Base-by-base conservation (phyloP, 2,113 vertebrate species). In the Grammomys dolichurus region DNA sequence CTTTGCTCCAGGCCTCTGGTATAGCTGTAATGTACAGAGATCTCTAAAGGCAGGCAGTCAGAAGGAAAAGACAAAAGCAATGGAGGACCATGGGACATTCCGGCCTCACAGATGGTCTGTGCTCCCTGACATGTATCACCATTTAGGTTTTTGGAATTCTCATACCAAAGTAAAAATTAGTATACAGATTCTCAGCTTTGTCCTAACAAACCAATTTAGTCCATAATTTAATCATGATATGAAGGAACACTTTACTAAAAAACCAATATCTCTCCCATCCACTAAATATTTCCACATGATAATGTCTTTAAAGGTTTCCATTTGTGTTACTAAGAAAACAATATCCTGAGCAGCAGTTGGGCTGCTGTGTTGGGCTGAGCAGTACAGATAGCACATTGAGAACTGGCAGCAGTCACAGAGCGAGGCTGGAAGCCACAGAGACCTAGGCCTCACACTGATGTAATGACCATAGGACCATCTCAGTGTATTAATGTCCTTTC, bases 1-100 rank as follows among this genome's bases (percentile, higher is more conserved):
- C 97, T 98, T 97, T 97, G 97, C 97, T 97, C 96, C 97, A 97
- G 95, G 94, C 96, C 97, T 97, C 97, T 97, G 97, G 96, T 96
- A 96, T 96, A 96, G 96, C 96, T 97, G 95, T 85, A 95, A 96
- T 93, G 95, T 70, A 96, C 10, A 95, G 95, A 97, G 92, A 94
- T 93, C 93, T 75, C 97, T 96, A 95, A 91, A 58, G 76, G 96
- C 96, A 95, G 86, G 95, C 92, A 97, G 93, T 97, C 96, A 97
- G 97, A 97, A 97, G 97, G 97, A 93, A 95, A 87, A 95, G 77
- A 69, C 63, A 87, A 77, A 86, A 93, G 95, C 96, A 94, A 92
- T 2, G 10, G 1, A 48, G 14, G 86, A 80, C 72, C 73, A 13
- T 13, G 4, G 51, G 36, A 31, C 40, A 36, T 20, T 78, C 70